Conservation (phyloP, 2,113 vertebrate species). For the Syngnathus typhle region DNA sequence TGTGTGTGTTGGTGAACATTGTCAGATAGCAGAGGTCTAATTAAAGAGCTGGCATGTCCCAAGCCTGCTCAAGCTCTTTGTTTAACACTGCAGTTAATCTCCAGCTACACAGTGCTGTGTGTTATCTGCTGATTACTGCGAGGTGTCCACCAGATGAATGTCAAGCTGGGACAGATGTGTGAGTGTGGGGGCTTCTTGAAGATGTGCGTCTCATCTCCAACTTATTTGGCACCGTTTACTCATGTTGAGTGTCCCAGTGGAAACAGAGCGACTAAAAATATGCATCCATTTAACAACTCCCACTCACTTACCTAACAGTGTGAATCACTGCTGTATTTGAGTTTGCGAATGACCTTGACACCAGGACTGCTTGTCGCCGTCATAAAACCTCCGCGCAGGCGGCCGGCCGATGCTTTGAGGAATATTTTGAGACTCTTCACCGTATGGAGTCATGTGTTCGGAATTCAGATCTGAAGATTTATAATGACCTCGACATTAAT, state of each 20-base stretch:
- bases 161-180: slow-evolving; percentile 40
- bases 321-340: slow-evolving; percentile 58
- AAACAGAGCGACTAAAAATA: slow-evolving; percentile 58
- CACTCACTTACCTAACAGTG: slow-evolving; percentile 64
- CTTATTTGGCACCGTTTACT: neutral
- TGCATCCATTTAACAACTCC: slow-evolving; percentile 46
- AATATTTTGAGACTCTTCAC: neutral
- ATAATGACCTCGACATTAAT: too few relatives aligned
- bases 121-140: slow-evolving; percentile 34
- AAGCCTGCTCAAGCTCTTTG: slow-evolving; percentile 54
- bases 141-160: slow-evolving; percentile 47
- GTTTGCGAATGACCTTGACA: slow-evolving; percentile 60
- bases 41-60: slow-evolving; percentile 57
- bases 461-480: too few relatives aligned
- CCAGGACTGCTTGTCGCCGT: neutral
- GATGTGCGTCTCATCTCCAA: neutral
- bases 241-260: slow-evolving; percentile 8
- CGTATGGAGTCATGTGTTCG: too few relatives aligned
- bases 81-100: slow-evolving; percentile 60
- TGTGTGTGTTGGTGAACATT: slow-evolving; percentile 3
- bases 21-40: slow-evolving; percentile 50
- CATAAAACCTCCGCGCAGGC: neutral
- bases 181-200: slow-evolving; percentile 15
- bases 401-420: neutral
- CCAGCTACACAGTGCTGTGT: slow-evolving; percentile 29